Conservation (phyloP, 1,140 invertebrate genomes). For the Proales similis region DNA sequence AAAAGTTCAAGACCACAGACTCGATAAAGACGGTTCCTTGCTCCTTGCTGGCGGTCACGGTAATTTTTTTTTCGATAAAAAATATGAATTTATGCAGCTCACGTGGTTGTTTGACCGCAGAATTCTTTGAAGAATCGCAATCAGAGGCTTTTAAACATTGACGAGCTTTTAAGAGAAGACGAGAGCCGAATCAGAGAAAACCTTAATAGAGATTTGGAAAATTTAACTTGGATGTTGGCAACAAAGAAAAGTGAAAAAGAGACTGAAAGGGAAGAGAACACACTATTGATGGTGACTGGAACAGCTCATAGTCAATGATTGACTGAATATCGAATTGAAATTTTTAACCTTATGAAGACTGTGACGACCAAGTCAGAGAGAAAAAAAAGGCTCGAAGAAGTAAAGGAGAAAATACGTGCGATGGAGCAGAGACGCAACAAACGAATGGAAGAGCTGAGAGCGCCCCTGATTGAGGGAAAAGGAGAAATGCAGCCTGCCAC, state of each 20-base stretch:
- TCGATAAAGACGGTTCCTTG: neutral
- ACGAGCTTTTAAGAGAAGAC: neutral
- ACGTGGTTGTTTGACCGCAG: too few relatives aligned
- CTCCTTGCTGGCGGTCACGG: neutral
- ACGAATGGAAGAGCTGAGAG: slow-evolving; percentile 19
- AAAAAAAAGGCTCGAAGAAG: slow-evolving; percentile 33
- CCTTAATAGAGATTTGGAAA: slow-evolving; percentile 31
- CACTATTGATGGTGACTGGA: slow-evolving; percentile 24
- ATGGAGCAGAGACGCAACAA: slow-evolving; percentile 15
- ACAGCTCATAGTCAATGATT: neutral
- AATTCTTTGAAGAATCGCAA: slow-evolving; percentile 7
- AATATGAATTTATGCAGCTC: too few relatives aligned
- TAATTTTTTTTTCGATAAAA: slow-evolving; percentile 7
- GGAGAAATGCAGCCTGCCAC: slow-evolving; percentile 16
- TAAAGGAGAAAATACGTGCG: slow-evolving; percentile 16
- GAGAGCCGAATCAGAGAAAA: neutral
- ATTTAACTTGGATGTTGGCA: too few relatives aligned
- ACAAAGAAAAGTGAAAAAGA: slow-evolving; percentile 21
- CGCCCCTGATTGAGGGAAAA: slow-evolving; percentile 2
- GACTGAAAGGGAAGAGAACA: slow-evolving; percentile 4
- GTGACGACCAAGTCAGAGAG: slow-evolving; percentile 5
- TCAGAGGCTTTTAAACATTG: neutral
- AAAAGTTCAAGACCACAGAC: slow-evolving; percentile 33
- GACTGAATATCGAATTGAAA: neutral
- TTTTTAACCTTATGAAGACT: slow-evolving; percentile 3